These are phyloP conservation scores for Ptychoptera contaminata DNA, from an alignment of 2,888 invertebrate species.

Conservation along the genomic window DNA sequence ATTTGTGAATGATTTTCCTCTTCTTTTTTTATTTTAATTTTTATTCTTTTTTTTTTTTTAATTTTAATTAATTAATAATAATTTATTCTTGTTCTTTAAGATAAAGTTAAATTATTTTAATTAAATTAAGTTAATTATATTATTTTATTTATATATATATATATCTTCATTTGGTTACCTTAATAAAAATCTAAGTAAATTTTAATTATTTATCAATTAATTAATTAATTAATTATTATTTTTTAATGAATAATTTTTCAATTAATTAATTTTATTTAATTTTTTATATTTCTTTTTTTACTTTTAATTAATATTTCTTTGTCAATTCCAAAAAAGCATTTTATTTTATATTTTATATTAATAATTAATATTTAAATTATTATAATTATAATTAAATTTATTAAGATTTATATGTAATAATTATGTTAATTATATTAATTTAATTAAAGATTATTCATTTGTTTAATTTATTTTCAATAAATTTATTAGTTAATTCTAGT, in stretches of 20 bases:
- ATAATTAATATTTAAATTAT: conserved; percentile 1
- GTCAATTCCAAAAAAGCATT: conserved; percentile 22
- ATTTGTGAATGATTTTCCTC: too few species aligned
- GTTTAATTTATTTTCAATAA: too few species aligned
- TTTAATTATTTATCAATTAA: conserved; percentile 1
- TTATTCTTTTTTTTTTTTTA: background rate
- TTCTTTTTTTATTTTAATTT: too few species aligned
- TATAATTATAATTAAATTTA: conserved; percentile 5
- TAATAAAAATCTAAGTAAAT: too few species aligned
- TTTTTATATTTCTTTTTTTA: conserved; percentile 4
- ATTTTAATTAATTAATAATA: background rate
- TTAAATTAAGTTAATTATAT: background rate
- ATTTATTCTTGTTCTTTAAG: background rate
- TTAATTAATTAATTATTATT: background rate
- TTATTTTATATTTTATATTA: conserved; percentile 17
- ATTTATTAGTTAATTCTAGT: too few species aligned
- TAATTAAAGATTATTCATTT: conserved; percentile 7
- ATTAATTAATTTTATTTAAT: conserved; percentile 8
- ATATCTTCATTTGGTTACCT: background rate
- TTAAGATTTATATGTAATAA: conserved; percentile 7
- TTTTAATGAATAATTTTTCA: conserved; percentile 8
- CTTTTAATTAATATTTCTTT: conserved; percentile 7
- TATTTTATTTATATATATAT: conserved; percentile 1
- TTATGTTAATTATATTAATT: conserved; percentile 9
- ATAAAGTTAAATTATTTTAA: background rate